Base-by-base conservation (phyloP, 1,140 invertebrate genomes). In the Stegodyphus mimosarum region DNA sequence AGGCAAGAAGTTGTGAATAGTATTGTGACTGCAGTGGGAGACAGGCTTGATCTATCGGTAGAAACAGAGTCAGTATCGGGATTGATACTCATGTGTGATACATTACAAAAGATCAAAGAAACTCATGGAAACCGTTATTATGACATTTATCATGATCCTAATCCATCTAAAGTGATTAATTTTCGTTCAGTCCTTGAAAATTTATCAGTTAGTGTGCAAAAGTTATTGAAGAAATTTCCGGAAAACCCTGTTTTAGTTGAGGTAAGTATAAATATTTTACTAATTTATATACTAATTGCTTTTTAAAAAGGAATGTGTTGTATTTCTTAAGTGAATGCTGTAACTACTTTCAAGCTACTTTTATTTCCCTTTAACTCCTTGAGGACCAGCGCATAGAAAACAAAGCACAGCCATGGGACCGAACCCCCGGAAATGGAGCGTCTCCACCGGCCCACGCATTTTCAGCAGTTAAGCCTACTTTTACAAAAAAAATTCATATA, bases 131-230 rank as follows among this genome's bases (percentile, higher is more conserved):
- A 55, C 33, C 48, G 76, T 18, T 55, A 18, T 66, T 75, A 89
- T 87, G 94, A 99, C 90, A 96, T 98, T 89, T 99, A 99, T 89
- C 93, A 93, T 87, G 95, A 97, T 87, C 90, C 95, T 1, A 95
- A 97, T 90, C 92, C 97, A 0, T 90, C 92, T 0, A 95, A 98
- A 91, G 93, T 95, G 0, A 92, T 94, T 64, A 91, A 93, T 55
- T 96, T 96, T 89, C 90, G 93, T 7, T 92, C 93, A 6, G 90
- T 97, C 2, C 89, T 98, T 55, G 90, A 93, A 13, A 90, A 90
- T 70, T 92, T 98, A 17, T 91, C 92, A 77, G 89, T 64, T 6
- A 91, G 92, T 72, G 93, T 96, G 1, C 89, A 92, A n/a, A 91
- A 94, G 63, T 90, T 98, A n/a, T 90, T 96, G 17, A 89, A 92